Conservation (phyloP, 2,113 vertebrate species). For the Peromyscus polionotus region DNA sequence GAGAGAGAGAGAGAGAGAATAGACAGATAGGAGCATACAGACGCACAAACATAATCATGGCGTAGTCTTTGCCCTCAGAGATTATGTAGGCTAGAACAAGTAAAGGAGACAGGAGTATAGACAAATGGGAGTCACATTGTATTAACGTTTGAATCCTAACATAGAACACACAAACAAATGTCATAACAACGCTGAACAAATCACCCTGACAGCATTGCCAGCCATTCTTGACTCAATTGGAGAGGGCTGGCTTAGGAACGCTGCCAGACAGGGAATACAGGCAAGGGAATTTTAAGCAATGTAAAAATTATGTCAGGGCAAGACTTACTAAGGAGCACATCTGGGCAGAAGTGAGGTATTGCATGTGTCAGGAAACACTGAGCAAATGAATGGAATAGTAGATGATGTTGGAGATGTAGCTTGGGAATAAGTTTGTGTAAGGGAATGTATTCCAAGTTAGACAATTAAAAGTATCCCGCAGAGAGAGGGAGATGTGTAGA, state of each 20-base stretch:
- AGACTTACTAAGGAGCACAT: neutral
- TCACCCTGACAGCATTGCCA: neutral
- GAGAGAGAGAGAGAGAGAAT: no score
- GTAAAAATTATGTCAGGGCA: neutral
- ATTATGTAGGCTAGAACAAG: neutral
- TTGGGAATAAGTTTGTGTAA: neutral
- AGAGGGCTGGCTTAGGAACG: slow-evolving; percentile 12
- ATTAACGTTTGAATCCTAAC: neutral
- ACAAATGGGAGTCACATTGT: neutral
- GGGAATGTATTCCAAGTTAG: neutral
- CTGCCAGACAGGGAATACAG: neutral
- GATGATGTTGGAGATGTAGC: neutral
- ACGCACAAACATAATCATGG: neutral
- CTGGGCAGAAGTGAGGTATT: neutral
- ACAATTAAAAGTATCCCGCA: neutral
- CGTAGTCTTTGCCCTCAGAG: neutral
- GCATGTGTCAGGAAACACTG: neutral
- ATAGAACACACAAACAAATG: neutral
- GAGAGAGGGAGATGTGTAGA: neutral
- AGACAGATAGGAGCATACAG: neutral
- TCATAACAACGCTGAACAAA: neutral
- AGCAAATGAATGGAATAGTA: neutral
- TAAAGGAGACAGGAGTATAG: neutral
- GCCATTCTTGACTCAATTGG: slow-evolving; percentile 23
- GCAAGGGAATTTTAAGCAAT: slow-evolving; percentile 21